Evolutionary conservation across 1,140 invertebrate species (phyloP), one percentile per base, ranked within the genome.

Genomic region (Papilio aristodemus): DNA sequence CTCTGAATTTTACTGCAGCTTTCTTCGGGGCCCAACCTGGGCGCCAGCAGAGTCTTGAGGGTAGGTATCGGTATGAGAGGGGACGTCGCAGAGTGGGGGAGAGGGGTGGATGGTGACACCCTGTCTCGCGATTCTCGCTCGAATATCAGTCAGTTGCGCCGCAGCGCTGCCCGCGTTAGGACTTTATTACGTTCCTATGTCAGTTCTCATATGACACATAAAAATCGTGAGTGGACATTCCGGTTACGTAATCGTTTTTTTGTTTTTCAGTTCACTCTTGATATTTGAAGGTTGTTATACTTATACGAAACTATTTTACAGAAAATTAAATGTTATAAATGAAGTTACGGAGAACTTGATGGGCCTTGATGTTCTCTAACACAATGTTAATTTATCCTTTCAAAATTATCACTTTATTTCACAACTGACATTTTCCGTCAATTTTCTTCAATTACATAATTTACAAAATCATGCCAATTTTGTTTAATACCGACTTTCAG

Each of bases 61-160:
- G 68, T 67, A 72, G 79, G 46, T 19, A 36, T 13, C 14, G 58
- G 58, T 36, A 58, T 72, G 80, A 71, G 67, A 62, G 67, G 41
- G 43, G 67, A 4, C 9, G 38, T 19, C 14, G 71, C 68, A 66
- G 69, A 64, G 25, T 37, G 66, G 32, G 32, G 73, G 62, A 32
- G 62, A 32, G 67, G 74, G 73, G 27, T 3, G 74, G 73, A 59
- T 41, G 74, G 70, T 71, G 72, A 25, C 75, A 27, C 58, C 67
- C 60, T 70, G 77, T 82, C 81, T 82, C 77, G 66, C 22, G 17
- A 62, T 68, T 67, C 67, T 69, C 67, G 50, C 66, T 63, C 66
- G 69, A 19, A 46, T 19, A 39, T 62, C 50, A 38, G 81, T 70
- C 84, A 90, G 88, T 90, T 86, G 85, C 88, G 86, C 78, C 81